Evolutionary conservation across 2,797 vertebrate genomes (phyloP), one percentile per base, ranked within the genome.

Genomic region (Carduelis carduelis): DNA sequence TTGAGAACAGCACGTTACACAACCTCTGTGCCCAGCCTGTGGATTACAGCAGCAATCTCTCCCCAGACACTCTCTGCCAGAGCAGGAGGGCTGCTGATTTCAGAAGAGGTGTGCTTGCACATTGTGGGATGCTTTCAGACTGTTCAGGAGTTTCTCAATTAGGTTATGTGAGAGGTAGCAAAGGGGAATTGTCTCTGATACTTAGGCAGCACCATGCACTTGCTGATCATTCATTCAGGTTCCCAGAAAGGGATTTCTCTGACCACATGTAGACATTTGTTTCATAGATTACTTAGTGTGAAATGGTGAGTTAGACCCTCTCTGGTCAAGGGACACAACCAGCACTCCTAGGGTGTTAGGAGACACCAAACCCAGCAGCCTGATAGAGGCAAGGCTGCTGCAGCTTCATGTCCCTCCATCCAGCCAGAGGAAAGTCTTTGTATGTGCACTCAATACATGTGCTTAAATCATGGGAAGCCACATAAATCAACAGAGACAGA

Each of bases 11-110:
- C 46, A 14, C 6, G 3, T 90, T 72, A 70, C 41, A 63, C 46
- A 81, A 60, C 17, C 27, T 57, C 52, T 50, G 61, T 9, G 57
- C 61, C 71, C 81, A 71, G 83, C 22, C 66, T 17, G 18, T 0
- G 5, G 34, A 27, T 83, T 68, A 35, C 43, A 1, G 53, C 15
- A n/a, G 37, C 0, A 0, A 13, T 56, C 47, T 69, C 66, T 66
- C 52, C 63, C 20, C 19, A n/a, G 61, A 11, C 0, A 0, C 55
- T 44, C 56, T 43, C 69, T 74, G 70, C 3, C 0, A 0, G 22
- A 30, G 69, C 8, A 34, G 39, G 52, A 34, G 55, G 23, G 43
- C 16, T 59, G 30, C 23, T 50, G 74, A 21, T 72, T 87, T 84
- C 0, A 1, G 50, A 57, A 61, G 47, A 56, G 35, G 11, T 41